Conservation (phyloP, 2,888 invertebrate species). For the Stratiomys singularior region DNA sequence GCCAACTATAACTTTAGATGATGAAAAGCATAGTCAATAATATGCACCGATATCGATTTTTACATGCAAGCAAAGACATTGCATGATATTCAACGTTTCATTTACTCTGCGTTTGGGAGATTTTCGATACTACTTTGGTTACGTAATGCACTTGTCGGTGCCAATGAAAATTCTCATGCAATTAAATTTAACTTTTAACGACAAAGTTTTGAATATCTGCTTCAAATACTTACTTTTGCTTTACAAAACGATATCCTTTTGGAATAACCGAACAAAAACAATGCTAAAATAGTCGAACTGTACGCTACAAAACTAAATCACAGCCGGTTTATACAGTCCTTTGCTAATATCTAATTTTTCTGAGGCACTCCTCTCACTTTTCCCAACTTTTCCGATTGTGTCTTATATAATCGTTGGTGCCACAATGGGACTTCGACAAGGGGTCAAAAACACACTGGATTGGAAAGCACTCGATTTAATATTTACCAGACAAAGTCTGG, state of each 20-base stretch:
- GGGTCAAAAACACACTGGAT: conserved; percentile 27
- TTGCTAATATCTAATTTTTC: neutral
- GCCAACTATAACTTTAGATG: too few relatives aligned
- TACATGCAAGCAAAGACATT: too few relatives aligned
- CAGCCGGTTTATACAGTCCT: conserved; percentile 42
- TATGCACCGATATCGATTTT: too few relatives aligned
- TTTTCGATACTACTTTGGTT: too few relatives aligned
- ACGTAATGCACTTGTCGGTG: too few relatives aligned
- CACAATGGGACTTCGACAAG: neutral
- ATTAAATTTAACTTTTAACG: too few relatives aligned
- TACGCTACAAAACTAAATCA: conserved; percentile 35
- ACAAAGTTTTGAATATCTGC: too few relatives aligned
- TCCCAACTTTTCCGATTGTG: neutral
- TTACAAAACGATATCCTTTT: conserved; percentile 6
- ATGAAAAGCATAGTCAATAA: too few relatives aligned
- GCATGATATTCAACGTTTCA: too few relatives aligned
- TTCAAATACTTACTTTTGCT: conserved; percentile 2
- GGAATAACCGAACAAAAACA: neutral
- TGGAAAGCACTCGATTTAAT: neutral
- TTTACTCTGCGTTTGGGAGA: too few relatives aligned
- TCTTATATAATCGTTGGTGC: conserved; percentile 25
- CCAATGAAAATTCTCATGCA: too few relatives aligned
- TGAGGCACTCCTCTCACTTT: conserved; percentile 25
- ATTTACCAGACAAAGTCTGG: conserved; percentile 1
- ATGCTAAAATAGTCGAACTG: neutral